A percentile compares a stretch with the other conserved stretches of the same genome.
phyloP scores from a whole-genome alignment of 2,113 vertebrate genomes.

The Carollia perspicillata region DNA sequence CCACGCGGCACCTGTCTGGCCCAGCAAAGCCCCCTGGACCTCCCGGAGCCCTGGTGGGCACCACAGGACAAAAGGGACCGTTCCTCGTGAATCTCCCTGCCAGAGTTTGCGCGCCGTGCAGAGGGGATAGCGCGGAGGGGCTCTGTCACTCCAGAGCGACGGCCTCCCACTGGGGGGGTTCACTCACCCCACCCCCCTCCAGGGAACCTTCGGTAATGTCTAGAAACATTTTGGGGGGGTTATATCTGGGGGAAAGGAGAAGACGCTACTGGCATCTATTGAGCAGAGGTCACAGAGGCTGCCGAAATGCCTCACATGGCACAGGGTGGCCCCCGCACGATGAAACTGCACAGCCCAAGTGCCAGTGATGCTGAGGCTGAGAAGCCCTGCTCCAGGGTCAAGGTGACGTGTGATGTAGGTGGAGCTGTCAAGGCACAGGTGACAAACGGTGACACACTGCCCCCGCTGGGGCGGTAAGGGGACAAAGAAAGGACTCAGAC shows the following conservation, averaged over 20 bases:
- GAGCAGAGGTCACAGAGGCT: background rate
- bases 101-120: background rate
- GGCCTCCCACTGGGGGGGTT: background rate
- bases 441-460: background rate
- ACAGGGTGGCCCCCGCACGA: too few species aligned
- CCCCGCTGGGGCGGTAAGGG: background rate
- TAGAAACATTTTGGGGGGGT: background rate
- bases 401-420: background rate
- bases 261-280: fast-evolving
- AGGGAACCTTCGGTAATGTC: background rate
- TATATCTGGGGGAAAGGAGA: too few species aligned
- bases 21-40: background rate
- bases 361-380: fast-evolving
- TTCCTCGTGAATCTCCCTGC: background rate
- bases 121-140: fast-evolving
- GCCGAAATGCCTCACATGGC: background rate
- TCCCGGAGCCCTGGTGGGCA: background rate
- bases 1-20: background rate
- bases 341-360: background rate
- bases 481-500: background rate
- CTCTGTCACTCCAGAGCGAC: background rate
- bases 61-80: fast-evolving
- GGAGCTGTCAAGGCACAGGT: background rate
- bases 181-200: fast-evolving
- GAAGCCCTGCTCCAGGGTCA: background rate